phyloP scores from a whole-genome alignment of 2,888 invertebrate genomes.

The Emmelina monodactyla region DNA sequence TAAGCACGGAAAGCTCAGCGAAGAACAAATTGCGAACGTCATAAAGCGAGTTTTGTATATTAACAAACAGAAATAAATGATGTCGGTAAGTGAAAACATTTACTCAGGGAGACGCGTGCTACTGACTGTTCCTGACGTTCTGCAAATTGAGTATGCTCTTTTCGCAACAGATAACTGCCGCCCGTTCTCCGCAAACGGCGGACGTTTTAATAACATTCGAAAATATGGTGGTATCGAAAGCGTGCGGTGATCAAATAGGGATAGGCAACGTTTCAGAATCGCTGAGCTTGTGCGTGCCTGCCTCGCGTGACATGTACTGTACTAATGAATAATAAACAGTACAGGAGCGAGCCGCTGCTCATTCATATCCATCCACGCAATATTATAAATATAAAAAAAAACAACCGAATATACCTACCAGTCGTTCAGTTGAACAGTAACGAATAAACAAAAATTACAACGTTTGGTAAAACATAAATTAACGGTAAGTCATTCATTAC shows the following conservation, averaged over 20 bases:
- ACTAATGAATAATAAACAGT: conserved; percentile 64
- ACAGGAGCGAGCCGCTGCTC: conserved; percentile 51
- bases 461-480: no score
- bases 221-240: not conserved
- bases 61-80: conserved; percentile 48
- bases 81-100: conserved; percentile 30
- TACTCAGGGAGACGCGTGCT: conserved; percentile 25
- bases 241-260: conserved; percentile 12
- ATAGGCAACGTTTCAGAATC: conserved; percentile 46
- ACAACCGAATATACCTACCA: no score
- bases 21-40: conserved; percentile 50
- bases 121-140: conserved; percentile 27
- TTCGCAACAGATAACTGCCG: no score
- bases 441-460: no score
- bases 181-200: no score
- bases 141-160: conserved; percentile 27
- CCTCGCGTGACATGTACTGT: conserved; percentile 57
- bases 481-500: no score
- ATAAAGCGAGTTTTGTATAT: conserved; percentile 49
- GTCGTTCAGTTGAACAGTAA: no score
- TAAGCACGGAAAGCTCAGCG: no score
- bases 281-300: conserved; percentile 50
- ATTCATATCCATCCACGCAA: conserved; percentile 59
- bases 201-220: no score
- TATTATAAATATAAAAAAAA: no score